Base-by-base conservation (phyloP, 2,888 invertebrate species). In the Lasiommata megera region DNA sequence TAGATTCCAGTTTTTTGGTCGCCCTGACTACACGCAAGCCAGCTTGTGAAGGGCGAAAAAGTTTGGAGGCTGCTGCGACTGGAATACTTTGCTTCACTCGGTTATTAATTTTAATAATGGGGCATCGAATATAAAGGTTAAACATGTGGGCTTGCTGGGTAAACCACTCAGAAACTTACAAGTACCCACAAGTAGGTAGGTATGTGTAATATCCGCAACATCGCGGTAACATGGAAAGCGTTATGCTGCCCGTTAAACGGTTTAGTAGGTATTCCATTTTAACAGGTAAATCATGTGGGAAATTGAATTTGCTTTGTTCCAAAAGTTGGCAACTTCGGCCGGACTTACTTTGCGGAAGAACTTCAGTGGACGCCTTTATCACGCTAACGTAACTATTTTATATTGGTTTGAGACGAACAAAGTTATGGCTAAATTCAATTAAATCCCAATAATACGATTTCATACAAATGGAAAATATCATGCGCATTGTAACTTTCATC, bases 241-340 rank as follows among this genome's bases (percentile, higher is more conserved):
- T 12, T 31, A 40, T 37, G 37, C 28, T 29, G 40, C 29, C 37
- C 28, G 37, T 38, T 37, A 38, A 38, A 28, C 23, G 50, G 50
- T 38, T 29, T 29, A 47, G 50, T 34, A 34, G 34, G 34, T 48
- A 11, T 52, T 41, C 58, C 52, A 53, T 53, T 55, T 59, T 62
- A 67, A 63, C 65, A 60, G 64, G 62, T 67, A 64, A 65, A 67
- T 68, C 68, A 60, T 59, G 64, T 56, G 60, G 60, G 60, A 67
- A 68, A 69, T 69, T 69, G 66, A 68, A 68, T 69, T 68, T 68
- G 66, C 68, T 64, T 68, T 68, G 66, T 68, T 67, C 61, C 60
- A 62, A 46, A 64, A 65, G 62, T 65, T 52, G 61, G 60, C 58
- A 67, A 67, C 67, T 67, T 65, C 59, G 59, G 61, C 67, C 63